Conservation (phyloP, 1,140 invertebrate species). For the Cylas formicarius region DNA sequence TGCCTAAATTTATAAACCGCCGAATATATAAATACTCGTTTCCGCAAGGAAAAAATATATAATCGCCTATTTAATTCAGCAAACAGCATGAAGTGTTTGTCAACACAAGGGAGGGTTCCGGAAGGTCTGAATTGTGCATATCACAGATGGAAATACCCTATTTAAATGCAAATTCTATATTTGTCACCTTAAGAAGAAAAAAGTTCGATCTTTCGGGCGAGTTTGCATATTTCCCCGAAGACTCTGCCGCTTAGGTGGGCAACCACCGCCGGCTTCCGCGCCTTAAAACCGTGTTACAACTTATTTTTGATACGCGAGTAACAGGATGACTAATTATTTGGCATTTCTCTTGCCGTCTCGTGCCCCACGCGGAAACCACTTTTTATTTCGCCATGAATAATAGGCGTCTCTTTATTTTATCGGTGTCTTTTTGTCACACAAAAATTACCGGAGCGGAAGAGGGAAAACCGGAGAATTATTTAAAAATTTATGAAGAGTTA, state of each 20-base stretch:
- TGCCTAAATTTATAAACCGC: too few species aligned
- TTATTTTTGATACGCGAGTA: slow-evolving; percentile 18
- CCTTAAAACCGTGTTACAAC: slow-evolving; percentile 17
- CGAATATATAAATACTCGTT: too few species aligned
- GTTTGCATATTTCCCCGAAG: slow-evolving; percentile 41
- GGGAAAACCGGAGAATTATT: too few species aligned
- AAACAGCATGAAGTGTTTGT: slow-evolving; percentile 35
- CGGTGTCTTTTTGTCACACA: slow-evolving; percentile 19
- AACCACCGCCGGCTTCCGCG: slow-evolving; percentile 2
- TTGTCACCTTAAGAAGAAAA: slow-evolving; percentile 51
- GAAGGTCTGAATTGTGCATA: slow-evolving; percentile 36
- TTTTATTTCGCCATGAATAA: slow-evolving; percentile 21
- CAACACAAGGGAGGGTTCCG: slow-evolving; percentile 24
- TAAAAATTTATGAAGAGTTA: too few species aligned
- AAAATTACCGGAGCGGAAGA: too few species aligned
- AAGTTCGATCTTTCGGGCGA: slow-evolving; percentile 37
- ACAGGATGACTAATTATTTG: slow-evolving; percentile 29
- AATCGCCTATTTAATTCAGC: slow-evolving; percentile 28
- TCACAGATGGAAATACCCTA: slow-evolving; percentile 62
- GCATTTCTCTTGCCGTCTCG: slow-evolving; percentile 27
- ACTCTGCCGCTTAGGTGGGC: slow-evolving; percentile 15
- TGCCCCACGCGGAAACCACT: slow-evolving; percentile 11
- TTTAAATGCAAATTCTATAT: slow-evolving; percentile 67
- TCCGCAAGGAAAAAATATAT: slow-evolving; percentile 3
- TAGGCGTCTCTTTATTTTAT: slow-evolving; percentile 23